A percentile compares a stretch with the other conserved stretches of the same genome.
phyloP scores from a whole-genome alignment of 1,140 invertebrate genomes.

The Sogatella furcifera region DNA sequence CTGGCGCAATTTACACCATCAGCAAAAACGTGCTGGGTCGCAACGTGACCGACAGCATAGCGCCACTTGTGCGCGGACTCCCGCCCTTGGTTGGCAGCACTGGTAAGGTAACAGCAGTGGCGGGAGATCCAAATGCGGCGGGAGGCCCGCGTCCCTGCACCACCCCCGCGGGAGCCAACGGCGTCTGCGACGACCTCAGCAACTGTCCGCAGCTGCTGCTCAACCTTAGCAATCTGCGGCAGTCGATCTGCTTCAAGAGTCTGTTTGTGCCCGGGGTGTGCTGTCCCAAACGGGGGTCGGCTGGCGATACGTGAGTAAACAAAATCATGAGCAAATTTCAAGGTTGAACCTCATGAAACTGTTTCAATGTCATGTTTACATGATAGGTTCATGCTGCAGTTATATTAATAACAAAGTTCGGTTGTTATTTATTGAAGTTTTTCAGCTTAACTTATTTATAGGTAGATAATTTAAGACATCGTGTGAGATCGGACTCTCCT shows the following conservation, averaged over 20 bases:
- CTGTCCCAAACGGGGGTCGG: slow-evolving; percentile 44
- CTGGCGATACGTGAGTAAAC: not conserved
- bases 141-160: slow-evolving; percentile 45
- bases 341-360: too few species aligned
- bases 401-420: too few species aligned
- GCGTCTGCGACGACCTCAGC: slow-evolving; percentile 79
- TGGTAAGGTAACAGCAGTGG: not conserved
- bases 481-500: too few species aligned
- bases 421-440: too few species aligned
- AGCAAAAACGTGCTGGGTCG: slow-evolving; percentile 69
- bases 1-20: slow-evolving; percentile 63
- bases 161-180: slow-evolving; percentile 63
- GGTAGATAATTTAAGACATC: too few species aligned
- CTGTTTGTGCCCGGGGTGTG: slow-evolving; percentile 85
- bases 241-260: slow-evolving; percentile 85
- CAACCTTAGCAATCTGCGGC: slow-evolving; percentile 66
- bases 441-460: too few species aligned
- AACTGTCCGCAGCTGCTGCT: slow-evolving; percentile 78
- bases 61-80: slow-evolving; percentile 54
- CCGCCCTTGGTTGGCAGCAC: slow-evolving; percentile 37
- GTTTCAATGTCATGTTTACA: too few species aligned
- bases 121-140: slow-evolving; percentile 16
- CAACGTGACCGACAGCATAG: slow-evolving; percentile 68
- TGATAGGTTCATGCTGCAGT: too few species aligned
- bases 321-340: too few species aligned